Base-by-base conservation (phyloP, 1,140 invertebrate genomes). In the Aradophagus sp. region DNA sequence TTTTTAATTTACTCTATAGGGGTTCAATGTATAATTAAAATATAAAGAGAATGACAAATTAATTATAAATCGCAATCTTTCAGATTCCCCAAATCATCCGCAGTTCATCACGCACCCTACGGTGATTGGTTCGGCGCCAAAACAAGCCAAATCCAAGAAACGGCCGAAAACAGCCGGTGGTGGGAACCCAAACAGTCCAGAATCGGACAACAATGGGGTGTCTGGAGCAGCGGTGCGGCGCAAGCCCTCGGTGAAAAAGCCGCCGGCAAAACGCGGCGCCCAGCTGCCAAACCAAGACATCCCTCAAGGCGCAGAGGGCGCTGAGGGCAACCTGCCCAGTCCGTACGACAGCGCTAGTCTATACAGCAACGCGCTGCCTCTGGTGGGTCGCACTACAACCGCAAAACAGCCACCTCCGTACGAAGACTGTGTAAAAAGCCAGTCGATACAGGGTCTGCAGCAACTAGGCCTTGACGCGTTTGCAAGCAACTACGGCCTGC, bases 371-470 rank as follows among this genome's bases (percentile, higher is more conserved):
- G 91, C 92, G 72, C 88, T 92, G 76, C 89, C 91, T 19, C 78
- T 89, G 17, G 86, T 91, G 59, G 86, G 87, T n/a, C 83, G 84
- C 56, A 88, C 87, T 77, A 71, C 77, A 1, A 80, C 83, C 3
- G 80, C 83, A 2, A 94, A 95, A 73, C 93, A 95, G 78, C 93
- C 93, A 13, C 93, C 94, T 11, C 91, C 93, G 45, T 95, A 95
- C 83, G 94, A 96, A 78, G 94, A 96, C 76, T 94, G 93, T 78
- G 91, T 95, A 75, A 95, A 95, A 86, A 86, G 84, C 5, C 89
- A 89, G 23, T 85, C 87, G 1, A 86, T 89, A 68, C 87, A 87
- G 70, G 78, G 88, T 1, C 58, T 88, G 79, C 88, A 87, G 78
- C 88, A 88, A 59, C 83, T 89, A 38, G 81, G 87, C 36, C 80